These are phyloP conservation scores for Lutraria lutraria DNA, from an alignment of 2,888 invertebrate genomes.

Conservation along the genomic window DNA sequence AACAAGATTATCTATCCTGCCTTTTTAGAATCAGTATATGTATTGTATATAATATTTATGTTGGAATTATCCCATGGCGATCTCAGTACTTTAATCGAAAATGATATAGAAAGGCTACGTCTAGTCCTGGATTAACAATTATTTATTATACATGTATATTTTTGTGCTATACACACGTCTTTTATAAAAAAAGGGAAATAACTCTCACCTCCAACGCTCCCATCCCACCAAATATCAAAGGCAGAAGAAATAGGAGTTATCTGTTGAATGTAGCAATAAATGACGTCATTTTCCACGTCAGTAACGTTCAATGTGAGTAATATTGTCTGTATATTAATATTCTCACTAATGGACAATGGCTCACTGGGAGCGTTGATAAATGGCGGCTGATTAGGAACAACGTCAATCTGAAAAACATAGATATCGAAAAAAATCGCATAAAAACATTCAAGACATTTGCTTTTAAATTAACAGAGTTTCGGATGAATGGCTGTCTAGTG, in stretches of 20 bases:
- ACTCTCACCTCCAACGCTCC: neutral
- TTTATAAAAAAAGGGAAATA: neutral
- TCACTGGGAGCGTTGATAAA: conserved; percentile 22
- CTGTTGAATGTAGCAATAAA: conserved; percentile 43
- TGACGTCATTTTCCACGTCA: conserved; percentile 45
- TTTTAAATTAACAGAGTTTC: no score
- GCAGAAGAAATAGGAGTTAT: conserved; percentile 29
- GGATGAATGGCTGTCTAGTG: no score
- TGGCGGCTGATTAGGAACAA: conserved; percentile 53
- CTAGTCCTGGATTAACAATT: no score
- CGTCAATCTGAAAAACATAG: conserved; percentile 50
- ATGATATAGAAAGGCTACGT: no score
- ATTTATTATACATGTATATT: no score
- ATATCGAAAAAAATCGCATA: neutral
- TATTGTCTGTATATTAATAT: conserved; percentile 31
- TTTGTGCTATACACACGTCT: no score
- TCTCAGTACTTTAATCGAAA: no score
- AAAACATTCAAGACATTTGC: neutral
- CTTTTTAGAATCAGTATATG: no score
- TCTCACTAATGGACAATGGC: conserved; percentile 52
- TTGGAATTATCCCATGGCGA: no score
- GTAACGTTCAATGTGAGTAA: conserved; percentile 40
- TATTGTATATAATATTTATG: no score
- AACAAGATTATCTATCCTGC: no score
- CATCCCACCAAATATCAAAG: conserved; percentile 57